Conservation (phyloP, 2,888 invertebrate species). For the Operophtera brumata region DNA sequence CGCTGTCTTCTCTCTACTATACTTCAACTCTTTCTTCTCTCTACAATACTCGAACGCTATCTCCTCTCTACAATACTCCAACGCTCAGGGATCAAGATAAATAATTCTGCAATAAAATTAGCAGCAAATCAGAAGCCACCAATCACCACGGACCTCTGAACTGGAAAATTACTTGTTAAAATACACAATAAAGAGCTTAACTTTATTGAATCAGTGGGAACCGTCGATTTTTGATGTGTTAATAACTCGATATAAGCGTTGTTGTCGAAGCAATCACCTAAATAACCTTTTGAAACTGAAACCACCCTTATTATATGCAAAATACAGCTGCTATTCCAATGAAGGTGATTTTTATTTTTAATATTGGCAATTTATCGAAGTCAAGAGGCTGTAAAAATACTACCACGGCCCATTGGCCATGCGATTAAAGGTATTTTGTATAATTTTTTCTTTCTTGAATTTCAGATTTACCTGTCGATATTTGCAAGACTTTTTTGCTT, state of each 20-base stretch:
- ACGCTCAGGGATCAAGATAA: too few relatives aligned
- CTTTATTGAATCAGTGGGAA: constrained; percentile 15
- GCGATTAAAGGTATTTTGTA: background rate
- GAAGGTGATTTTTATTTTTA: background rate
- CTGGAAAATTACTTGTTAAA: constrained; percentile 19
- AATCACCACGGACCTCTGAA: constrained; percentile 7
- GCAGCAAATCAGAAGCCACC: background rate
- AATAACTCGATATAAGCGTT: constrained; percentile 15
- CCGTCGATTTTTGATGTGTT: constrained; percentile 16
- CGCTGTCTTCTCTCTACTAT: too few relatives aligned
- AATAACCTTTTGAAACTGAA: background rate
- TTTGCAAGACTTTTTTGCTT: background rate
- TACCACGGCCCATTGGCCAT: constrained; percentile 6
- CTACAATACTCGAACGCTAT: too few relatives aligned
- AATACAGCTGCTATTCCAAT: background rate
- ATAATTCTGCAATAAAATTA: background rate
- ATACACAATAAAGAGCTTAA: constrained; percentile 16
- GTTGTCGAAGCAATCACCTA: background rate
- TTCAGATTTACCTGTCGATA: background rate
- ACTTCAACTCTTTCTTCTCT: too few relatives aligned
- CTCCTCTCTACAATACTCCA: too few relatives aligned
- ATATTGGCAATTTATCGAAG: constrained; percentile 11
- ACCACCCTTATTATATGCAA: background rate
- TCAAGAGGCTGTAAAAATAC: constrained; percentile 17
- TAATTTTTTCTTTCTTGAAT: background rate